A percentile compares a stretch with the other conserved stretches of the same genome.
These are phyloP conservation scores for Cacatua alba DNA, from an alignment of 2,113 vertebrate genomes.

Conservation along the genomic window DNA sequence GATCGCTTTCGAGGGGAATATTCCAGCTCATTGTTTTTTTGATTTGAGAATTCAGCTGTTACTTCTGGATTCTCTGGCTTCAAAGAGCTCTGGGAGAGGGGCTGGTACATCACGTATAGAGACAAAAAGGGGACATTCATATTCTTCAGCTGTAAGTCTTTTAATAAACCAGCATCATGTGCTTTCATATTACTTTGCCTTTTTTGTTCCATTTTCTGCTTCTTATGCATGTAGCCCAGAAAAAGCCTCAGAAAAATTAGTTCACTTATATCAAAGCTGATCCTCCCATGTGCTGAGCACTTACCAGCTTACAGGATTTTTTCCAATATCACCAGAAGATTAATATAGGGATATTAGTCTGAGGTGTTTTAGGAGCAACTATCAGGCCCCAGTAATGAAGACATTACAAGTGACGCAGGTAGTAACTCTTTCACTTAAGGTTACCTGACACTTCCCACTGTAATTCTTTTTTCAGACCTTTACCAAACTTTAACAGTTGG, in stretches of 20 bases:
- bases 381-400: not conserved
- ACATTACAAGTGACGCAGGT: not conserved
- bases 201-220: constrained; percentile 46
- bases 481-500: not conserved
- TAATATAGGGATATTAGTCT: not conserved
- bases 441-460: not conserved
- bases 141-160: constrained; percentile 48
- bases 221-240: not conserved
- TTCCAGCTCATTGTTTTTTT: constrained; percentile 46
- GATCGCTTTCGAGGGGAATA: constrained; percentile 36
- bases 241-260: constrained; percentile 13
- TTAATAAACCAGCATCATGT: not conserved
- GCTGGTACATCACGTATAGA: not conserved
- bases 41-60: constrained; percentile 58
- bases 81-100: not conserved
- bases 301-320: constrained; percentile 32
- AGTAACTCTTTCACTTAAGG: not conserved
- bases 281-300: not conserved
- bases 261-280: constrained; percentile 14
- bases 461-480: not conserved
- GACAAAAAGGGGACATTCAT: not conserved
- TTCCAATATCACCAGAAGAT: constrained; percentile 6
- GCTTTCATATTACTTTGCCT: not conserved
- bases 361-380: not conserved
- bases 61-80: constrained; percentile 39